Evolutionary conservation across 2,797 vertebrate genomes (phyloP).

Genomic region (Alectoris magna): DNA sequence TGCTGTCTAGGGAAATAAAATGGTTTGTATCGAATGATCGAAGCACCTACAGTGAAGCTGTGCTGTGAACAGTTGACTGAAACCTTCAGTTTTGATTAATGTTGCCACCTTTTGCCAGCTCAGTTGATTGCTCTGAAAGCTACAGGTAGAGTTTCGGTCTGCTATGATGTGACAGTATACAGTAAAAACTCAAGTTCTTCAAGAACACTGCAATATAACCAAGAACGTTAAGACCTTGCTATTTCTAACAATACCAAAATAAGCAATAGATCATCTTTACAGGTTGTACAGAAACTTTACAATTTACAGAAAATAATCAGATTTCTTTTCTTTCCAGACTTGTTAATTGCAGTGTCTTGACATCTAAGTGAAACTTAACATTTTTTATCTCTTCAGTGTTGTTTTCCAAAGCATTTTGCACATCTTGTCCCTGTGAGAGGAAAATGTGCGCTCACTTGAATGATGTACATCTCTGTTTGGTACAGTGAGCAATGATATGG

Average conservation of each 20-base stretch:
- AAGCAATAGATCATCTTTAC: not conserved
- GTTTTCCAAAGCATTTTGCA: not conserved
- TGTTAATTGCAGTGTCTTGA: not conserved
- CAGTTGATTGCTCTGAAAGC: not conserved
- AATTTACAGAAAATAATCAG: not conserved
- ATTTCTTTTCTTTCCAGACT: slow-evolving; percentile 1
- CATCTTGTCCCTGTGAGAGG: not conserved
- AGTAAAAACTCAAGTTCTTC: not conserved
- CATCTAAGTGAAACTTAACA: not conserved
- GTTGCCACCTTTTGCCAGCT: not conserved
- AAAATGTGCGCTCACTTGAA: not conserved
- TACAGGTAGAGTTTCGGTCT: not conserved
- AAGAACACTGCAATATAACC: slow-evolving; percentile 1
- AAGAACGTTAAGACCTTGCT: slow-evolving; percentile 8
- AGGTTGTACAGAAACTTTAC: not conserved
- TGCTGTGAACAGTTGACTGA: not conserved
- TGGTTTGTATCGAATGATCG: not conserved
- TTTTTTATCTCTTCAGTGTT: not conserved
- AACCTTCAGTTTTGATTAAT: not conserved
- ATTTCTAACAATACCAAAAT: slow-evolving; percentile 3
- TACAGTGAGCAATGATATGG: not conserved
- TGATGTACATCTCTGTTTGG: not conserved
- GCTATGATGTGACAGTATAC: not conserved
- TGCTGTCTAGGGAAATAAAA: not conserved
- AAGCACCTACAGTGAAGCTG: not conserved